phyloP scores from a whole-genome alignment of 2,113 vertebrate species.

The Percopsis transmontana region DNA sequence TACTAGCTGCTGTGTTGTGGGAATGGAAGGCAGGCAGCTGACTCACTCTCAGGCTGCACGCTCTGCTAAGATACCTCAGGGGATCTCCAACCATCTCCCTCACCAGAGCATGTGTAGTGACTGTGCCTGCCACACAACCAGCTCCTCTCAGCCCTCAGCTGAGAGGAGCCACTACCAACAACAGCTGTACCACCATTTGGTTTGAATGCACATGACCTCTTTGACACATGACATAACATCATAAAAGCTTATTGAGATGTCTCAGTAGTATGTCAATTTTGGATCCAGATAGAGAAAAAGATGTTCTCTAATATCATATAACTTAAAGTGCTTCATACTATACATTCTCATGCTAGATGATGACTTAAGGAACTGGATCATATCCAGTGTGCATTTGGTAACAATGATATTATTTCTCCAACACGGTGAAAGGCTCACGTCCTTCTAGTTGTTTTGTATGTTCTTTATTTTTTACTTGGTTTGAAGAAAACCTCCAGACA shows the following conservation, averaged over 20 bases:
- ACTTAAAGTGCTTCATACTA: no score
- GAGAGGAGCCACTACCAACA: no score
- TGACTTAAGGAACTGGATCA: not conserved
- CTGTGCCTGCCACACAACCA: conserved; percentile 39
- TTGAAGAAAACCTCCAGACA: not conserved
- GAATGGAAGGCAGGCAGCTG: conserved; percentile 65
- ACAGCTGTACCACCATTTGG: no score
- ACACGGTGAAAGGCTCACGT: no score
- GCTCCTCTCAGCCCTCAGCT: conserved; percentile 9
- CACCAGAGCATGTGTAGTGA: conserved; percentile 49
- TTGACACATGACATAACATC: no score
- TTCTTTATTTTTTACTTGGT: no score
- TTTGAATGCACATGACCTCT: no score
- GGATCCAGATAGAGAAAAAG: no score
- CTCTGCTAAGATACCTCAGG: conserved; percentile 56
- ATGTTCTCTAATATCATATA: no score
- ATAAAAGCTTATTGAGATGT: no score
- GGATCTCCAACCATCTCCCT: conserved; percentile 52
- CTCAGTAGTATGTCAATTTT: not conserved
- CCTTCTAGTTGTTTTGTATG: conserved; percentile 15
- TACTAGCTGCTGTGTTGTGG: conserved; percentile 59
- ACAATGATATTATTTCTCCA: no score
- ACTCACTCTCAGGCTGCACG: conserved; percentile 61
- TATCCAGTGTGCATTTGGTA: not conserved
- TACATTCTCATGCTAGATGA: not conserved